phyloP scores from a whole-genome alignment of 2,797 vertebrate genomes.

The Pelochelys cantorii region DNA sequence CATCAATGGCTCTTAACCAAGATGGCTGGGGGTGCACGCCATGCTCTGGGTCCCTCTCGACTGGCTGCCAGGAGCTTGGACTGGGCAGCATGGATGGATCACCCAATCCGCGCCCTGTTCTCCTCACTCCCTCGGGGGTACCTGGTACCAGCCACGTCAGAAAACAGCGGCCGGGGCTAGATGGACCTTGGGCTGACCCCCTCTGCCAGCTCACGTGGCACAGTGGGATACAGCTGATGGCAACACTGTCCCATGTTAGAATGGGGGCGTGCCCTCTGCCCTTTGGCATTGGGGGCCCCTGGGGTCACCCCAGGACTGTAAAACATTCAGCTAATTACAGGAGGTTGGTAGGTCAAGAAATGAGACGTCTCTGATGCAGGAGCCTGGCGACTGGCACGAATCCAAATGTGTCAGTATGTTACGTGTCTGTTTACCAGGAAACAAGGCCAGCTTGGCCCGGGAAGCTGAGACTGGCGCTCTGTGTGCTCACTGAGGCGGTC shows the following conservation, averaged over 20 bases:
- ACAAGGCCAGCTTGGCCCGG: not conserved
- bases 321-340: not conserved
- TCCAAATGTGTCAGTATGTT: constrained; percentile 30
- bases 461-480: fast-evolving
- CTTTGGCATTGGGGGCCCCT: not conserved
- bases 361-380: not conserved
- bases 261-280: not conserved
- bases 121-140: not conserved
- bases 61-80: not conserved
- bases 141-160: not conserved
- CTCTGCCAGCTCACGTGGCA: not conserved
- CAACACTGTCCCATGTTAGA: not conserved
- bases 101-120: not conserved
- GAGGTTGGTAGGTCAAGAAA: not conserved
- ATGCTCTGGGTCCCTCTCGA: not conserved
- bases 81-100: not conserved
- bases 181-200: not conserved
- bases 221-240: not conserved
- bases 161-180: not conserved
- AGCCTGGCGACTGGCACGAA: constrained; percentile 9
- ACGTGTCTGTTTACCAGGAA: not conserved
- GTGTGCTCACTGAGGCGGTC: too few relatives aligned
- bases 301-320: not conserved
- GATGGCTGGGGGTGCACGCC: too few relatives aligned
- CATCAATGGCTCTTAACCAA: too few relatives aligned